A percentile compares a stretch with the other conserved stretches of the same genome.
These are phyloP conservation scores for Flexamia atlantica DNA, from an alignment of 2,888 invertebrate species.

Conservation along the genomic window DNA sequence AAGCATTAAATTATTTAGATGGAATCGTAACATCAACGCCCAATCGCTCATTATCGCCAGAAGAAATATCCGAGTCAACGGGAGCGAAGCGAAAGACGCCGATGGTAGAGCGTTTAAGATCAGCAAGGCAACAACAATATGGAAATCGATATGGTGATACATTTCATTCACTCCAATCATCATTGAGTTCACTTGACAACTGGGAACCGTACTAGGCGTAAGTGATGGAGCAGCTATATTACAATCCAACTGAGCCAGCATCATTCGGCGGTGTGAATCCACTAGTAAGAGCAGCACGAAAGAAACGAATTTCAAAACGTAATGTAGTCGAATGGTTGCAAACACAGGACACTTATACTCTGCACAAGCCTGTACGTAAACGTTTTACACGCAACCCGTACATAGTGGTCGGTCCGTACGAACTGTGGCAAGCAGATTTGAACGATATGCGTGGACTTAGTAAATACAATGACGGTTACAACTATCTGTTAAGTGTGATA, in stretches of 20 bases:
- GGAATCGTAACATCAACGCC: neutral
- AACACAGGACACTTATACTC: slow-evolving; percentile 40
- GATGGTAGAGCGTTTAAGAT: neutral
- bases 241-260: neutral
- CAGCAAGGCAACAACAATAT: neutral
- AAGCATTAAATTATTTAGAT: neutral
- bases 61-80: neutral
- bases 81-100: too few species aligned
- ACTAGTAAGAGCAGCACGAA: neutral
- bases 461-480: slow-evolving; percentile 64
- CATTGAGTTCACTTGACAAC: too few species aligned
- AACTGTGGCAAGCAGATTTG: too few species aligned
- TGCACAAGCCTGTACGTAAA: slow-evolving; percentile 17
- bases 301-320: neutral
- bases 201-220: neutral
- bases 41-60: too few species aligned
- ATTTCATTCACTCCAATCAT: too few species aligned
- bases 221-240: neutral
- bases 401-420: too few species aligned
- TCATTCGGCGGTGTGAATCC: slow-evolving; percentile 5
- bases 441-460: too few species aligned
- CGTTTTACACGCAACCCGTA: neutral
- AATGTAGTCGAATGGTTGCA: slow-evolving; percentile 2
- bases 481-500: slow-evolving; percentile 66
- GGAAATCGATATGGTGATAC: too few species aligned